Percentiles rank a stretch among this genome's conserved stretches.
Evolutionary conservation across 2,113 vertebrate genomes (phyloP).

Genomic region (Parus major): DNA sequence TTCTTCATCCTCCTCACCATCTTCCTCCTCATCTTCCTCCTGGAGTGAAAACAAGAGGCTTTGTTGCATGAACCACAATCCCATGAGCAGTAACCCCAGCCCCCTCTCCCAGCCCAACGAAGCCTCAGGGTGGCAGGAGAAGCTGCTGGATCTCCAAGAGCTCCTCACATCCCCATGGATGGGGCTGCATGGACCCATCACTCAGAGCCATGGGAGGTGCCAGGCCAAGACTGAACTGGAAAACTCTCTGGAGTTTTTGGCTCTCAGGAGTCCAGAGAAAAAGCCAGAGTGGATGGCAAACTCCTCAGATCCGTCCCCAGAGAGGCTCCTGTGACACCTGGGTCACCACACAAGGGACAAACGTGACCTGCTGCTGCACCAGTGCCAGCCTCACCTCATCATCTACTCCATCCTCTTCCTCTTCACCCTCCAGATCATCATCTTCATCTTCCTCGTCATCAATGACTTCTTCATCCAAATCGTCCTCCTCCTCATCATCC

Average conservation of each 20-base stretch:
- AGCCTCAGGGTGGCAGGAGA: background rate
- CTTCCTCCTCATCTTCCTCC: conserved; percentile 73
- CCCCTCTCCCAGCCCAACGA: background rate
- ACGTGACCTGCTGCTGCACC: rapidly evolving
- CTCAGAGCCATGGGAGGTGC: background rate
- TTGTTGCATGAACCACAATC: background rate
- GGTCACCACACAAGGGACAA: background rate
- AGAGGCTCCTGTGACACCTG: background rate
- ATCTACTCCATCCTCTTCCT: conserved; percentile 72
- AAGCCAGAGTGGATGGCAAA: background rate
- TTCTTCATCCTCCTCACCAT: conserved; percentile 63
- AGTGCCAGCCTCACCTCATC: conserved; percentile 55
- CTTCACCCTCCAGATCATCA: conserved; percentile 76
- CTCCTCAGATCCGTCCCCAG: background rate
- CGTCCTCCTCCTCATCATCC: conserved; percentile 62
- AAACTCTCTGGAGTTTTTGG: background rate
- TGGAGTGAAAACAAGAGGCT: background rate
- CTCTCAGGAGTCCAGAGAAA: background rate
- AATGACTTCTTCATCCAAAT: conserved; percentile 74
- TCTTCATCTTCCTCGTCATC: conserved; percentile 83
- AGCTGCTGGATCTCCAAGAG: background rate
- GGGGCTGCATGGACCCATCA: background rate
- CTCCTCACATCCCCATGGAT: rapidly evolving
- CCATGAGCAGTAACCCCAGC: background rate
- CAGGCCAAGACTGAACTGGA: background rate